A percentile compares a stretch with the other conserved stretches of the same genome.
phyloP scores from a whole-genome alignment of 2,113 vertebrate species.

The Taxidea taxus region DNA sequence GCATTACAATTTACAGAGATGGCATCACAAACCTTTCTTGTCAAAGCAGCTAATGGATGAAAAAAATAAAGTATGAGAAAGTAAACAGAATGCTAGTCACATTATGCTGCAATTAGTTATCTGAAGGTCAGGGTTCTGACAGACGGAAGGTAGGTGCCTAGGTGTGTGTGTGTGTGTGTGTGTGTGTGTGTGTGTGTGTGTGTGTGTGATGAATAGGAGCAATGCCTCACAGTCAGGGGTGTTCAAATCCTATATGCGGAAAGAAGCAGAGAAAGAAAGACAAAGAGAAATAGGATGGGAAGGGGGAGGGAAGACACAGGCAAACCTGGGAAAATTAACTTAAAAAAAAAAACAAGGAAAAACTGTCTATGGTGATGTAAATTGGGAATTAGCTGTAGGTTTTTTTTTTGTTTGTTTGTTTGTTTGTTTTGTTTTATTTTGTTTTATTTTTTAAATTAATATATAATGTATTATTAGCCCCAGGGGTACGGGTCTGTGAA shows the following conservation, averaged over 20 bases:
- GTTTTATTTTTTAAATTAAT: no score
- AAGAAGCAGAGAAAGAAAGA: background rate
- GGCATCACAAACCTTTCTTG: background rate
- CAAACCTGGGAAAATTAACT: background rate
- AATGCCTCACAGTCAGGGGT: background rate
- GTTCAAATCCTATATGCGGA: background rate
- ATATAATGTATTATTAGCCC: no score
- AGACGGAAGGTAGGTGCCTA: background rate
- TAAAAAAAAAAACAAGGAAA: background rate
- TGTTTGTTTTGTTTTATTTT: no score
- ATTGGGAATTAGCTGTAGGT: background rate
- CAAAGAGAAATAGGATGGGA: background rate
- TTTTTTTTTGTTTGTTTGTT: no score
- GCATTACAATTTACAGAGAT: background rate
- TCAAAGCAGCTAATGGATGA: background rate
- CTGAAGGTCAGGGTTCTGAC: background rate
- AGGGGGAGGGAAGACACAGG: background rate
- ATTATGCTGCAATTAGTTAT: background rate
- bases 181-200: no score
- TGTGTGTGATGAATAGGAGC: background rate
- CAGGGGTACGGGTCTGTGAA: no score
- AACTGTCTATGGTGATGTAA: background rate
- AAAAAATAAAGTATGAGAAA: background rate
- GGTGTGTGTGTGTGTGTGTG: background rate
- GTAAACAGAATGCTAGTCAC: background rate